phyloP scores from a whole-genome alignment of 2,113 vertebrate genomes.

The Casuarius casuarius region DNA sequence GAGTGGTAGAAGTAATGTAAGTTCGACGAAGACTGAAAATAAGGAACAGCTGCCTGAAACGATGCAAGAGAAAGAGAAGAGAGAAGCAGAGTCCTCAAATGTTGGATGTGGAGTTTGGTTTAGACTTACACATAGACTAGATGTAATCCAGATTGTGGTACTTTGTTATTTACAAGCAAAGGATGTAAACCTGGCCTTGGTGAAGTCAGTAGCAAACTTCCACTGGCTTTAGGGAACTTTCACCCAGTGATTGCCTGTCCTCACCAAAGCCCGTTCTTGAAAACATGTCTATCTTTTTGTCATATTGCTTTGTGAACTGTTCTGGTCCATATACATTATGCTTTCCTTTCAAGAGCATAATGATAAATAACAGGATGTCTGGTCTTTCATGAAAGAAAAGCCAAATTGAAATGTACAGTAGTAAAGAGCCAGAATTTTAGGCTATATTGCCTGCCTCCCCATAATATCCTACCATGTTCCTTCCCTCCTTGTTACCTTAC shows the following conservation, averaged over 20 bases:
- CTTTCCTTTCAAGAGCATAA: not conserved
- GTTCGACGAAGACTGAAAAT: not conserved
- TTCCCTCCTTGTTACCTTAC: not conserved
- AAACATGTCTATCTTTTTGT: not conserved
- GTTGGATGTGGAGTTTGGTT: not conserved
- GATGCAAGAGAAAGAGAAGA: not conserved
- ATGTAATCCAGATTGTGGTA: not conserved
- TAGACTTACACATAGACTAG: not conserved
- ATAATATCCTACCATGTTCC: not conserved
- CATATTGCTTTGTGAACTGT: not conserved
- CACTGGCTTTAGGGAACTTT: not conserved
- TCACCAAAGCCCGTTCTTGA: not conserved
- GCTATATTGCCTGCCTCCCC: not conserved
- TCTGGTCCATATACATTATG: not conserved
- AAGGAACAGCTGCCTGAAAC: not conserved
- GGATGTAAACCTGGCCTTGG: not conserved
- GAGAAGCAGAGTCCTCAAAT: not conserved
- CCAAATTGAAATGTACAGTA: not conserved
- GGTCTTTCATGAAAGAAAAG: not conserved
- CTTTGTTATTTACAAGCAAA: not conserved
- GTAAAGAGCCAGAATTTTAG: not conserved
- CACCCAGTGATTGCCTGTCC: not conserved
- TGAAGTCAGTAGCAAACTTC: not conserved
- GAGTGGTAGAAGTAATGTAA: not conserved
- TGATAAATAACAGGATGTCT: not conserved